Base-by-base conservation (phyloP, 2,113 vertebrate genomes). In the Xiphophorus hellerii region DNA sequence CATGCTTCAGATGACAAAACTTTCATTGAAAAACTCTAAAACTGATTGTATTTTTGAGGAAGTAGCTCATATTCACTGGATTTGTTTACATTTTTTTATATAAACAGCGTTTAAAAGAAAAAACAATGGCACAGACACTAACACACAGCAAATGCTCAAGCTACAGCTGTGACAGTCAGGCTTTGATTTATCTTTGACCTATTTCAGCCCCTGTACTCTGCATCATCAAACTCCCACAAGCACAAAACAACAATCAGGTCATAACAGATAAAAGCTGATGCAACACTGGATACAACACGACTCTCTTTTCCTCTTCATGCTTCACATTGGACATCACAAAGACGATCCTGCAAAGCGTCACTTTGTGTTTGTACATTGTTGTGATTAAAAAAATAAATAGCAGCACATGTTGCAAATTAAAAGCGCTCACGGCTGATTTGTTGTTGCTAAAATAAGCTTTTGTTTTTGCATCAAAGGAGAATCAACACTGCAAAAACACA, bases 241-340 rank as follows among this genome's bases (percentile, higher is more conserved):
- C 33, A 76, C 81, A 86, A 74, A 65, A 76, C 86, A 44, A 80
- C 87, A 95, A 93, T 90, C 83, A 89, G 93, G 92, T 94, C 92
- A 93, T 83, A 81, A 78, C 72, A 80, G 88, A 92, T 90, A 80
- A 90, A 88, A 88, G 80, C 85, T 83, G 85, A 87, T 80, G 81
- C 69, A 58, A 83, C 58, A 7, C 64, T 84, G 89, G 85, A 88
- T 80, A 54, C 76, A 84, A 83, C 87, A 54, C 58, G 73, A 70
- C 76, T 61, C 70, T 72, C 20, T 73, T 74, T 79, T 67, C 71
- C 70, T 44, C 72, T 70, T 74, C 15, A 70, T 30, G n/a, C 69
- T 71, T 27, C 13, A 81, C 76, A 71, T 48, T 17, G 28, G 71
- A 79, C n/a, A 4, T 69, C 0, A 70, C 5, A 20, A 69, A 74